Base-by-base conservation (phyloP, 1,140 invertebrate genomes). In the Tetramorium simillimum region DNA sequence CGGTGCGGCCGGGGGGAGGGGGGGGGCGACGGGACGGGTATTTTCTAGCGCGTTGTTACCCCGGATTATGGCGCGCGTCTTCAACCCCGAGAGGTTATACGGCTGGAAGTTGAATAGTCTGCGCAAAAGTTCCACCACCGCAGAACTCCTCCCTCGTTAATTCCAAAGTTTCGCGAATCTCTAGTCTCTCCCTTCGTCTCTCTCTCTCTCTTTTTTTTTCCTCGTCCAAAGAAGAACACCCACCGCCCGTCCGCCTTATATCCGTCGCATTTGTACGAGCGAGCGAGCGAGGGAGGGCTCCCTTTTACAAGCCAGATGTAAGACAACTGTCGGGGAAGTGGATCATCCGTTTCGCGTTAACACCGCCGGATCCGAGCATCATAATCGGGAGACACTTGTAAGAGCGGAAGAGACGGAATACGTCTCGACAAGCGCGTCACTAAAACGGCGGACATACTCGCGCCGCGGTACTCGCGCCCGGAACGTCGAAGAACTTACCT, bases 151-250 rank as follows among this genome's bases (percentile, higher is more conserved):
- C 77, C 80, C 90, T 91, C 90, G 90, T 91, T 91, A 91, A 91
- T 91, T 90, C 87, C 81, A 87, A 91, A 91, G 89, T 91, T 91
- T 89, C 85, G 87, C n/a, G 89, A 90, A 91, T 91, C 89, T 91
- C 89, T 82, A 63, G 80, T 43, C 53, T 62, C 76, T 70, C 69
- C 49, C 16, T 58, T 24, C 2, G 78, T 37, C 53, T 56, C 69
- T 70, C 60, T 28, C 24, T 46, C 1, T 18, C 65, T 9, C 70
- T 37, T 56, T 21, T 72, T 10, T 76, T 58, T 70, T 28, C 6
- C 4, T 12, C 67, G 37, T 70, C 14, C 18, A 49, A 33, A 60
- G 33, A 24, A 49, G 21, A 62, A 53, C 43, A 21, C 49, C 65
- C 72, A 14, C 65, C 69, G 28, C 28, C 80, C 56, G 6, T 77